Evolutionary conservation across 1,140 invertebrate genomes (phyloP).

Genomic region (Brachionus koreanus): DNA sequence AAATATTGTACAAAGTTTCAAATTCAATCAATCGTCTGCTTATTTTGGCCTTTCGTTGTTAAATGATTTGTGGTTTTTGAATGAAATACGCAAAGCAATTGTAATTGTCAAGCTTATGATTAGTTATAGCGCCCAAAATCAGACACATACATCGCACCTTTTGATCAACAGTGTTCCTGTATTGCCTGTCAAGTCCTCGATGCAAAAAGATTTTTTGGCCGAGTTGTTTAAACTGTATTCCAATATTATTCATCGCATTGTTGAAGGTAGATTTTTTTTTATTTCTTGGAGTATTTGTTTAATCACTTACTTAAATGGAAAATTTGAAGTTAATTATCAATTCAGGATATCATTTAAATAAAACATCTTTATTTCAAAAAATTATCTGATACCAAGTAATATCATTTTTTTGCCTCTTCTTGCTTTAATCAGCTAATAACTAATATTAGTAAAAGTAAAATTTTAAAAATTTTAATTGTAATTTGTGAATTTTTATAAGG

Average conservation of each 20-base stretch:
- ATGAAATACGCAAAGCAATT: constrained; percentile 24
- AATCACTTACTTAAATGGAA: no score
- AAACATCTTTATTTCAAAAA: no score
- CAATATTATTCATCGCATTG: background rate
- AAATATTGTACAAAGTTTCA: background rate
- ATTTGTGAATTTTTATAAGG: no score
- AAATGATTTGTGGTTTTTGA: constrained; percentile 25
- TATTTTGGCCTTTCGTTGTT: background rate
- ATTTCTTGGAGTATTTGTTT: background rate
- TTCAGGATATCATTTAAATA: background rate
- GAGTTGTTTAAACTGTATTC: constrained; percentile 22
- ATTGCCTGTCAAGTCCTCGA: constrained; percentile 14
- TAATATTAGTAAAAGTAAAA: no score
- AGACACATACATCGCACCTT: background rate
- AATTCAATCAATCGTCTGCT: background rate
- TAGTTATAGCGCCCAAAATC: background rate
- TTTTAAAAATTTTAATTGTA: no score
- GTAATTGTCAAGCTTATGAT: background rate
- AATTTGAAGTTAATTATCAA: no score
- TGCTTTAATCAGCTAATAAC: no score
- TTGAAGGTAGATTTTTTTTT: constrained; percentile 5
- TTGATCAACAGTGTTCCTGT: constrained; percentile 25
- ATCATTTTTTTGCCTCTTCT: no score
- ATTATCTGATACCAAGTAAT: no score
- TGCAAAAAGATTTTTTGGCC: constrained; percentile 29